A percentile compares a stretch with the other conserved stretches of the same genome.
These are phyloP conservation scores for Tetramorium parvispinum DNA, from an alignment of 1,140 invertebrate species.

Conservation along the genomic window DNA sequence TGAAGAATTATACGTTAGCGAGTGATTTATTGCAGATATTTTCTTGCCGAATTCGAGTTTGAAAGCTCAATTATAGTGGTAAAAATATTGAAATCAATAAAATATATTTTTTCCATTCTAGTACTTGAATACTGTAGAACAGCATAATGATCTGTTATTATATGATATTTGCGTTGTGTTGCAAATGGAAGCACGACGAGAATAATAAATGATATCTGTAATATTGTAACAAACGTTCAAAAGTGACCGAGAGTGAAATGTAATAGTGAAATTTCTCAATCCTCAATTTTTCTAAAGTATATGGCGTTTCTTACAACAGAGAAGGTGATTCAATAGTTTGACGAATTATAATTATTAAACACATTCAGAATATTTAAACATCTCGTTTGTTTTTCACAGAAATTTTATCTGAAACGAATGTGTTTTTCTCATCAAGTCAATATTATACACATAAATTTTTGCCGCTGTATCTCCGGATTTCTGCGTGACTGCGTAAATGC, in stretches of 20 bases:
- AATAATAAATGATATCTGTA: slow-evolving; percentile 44
- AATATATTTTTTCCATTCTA: background rate
- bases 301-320: background rate
- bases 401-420: background rate
- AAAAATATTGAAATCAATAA: slow-evolving; percentile 15
- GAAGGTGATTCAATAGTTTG: background rate
- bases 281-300: background rate
- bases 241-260: slow-evolving; percentile 15
- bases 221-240: background rate
- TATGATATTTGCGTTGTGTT: slow-evolving; percentile 19
- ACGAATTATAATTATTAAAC: background rate
- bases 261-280: slow-evolving; percentile 32
- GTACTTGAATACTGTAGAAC: background rate
- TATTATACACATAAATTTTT: background rate
- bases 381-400: background rate
- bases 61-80: background rate
- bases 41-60: background rate
- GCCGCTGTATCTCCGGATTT: background rate
- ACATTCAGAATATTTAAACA: background rate
- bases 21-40: slow-evolving; percentile 18
- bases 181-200: slow-evolving; percentile 42
- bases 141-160: slow-evolving; percentile 15
- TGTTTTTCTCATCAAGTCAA: background rate
- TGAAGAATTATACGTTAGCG: background rate
- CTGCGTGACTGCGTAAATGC: background rate